Conservation (phyloP, 1,140 invertebrate species). For the Anastatus disparis region DNA sequence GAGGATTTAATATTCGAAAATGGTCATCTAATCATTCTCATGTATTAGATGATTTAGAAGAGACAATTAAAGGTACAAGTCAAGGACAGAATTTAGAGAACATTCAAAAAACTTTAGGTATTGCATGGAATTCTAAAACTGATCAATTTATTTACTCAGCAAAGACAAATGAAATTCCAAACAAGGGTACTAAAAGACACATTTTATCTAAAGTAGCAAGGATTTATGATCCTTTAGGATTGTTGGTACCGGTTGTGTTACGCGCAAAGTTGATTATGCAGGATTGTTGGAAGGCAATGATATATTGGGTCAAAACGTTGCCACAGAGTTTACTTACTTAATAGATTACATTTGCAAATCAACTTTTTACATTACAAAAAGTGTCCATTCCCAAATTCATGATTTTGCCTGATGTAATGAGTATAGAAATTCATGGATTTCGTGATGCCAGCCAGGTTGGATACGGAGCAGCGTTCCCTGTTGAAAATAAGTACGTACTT, state of each 20-base stretch:
- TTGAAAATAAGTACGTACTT: too few species aligned
- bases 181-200: not conserved
- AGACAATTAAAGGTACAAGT: not conserved
- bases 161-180: not conserved
- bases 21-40: slow-evolving; percentile 6
- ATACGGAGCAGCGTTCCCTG: too few species aligned
- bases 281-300: not conserved
- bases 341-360: not conserved
- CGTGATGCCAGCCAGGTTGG: too few species aligned
- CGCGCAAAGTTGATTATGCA: not conserved
- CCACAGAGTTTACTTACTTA: not conserved
- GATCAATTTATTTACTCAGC: not conserved
- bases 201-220: not conserved
- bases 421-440: too few species aligned
- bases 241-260: not conserved
- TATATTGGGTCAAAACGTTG: not conserved
- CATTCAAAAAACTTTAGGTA: not conserved
- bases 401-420: too few species aligned
- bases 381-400: not conserved
- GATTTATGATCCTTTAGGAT: not conserved
- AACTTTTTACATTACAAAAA: not conserved
- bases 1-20: slow-evolving; percentile 2
- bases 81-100: too few species aligned
- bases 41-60: not conserved
- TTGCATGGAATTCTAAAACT: not conserved